Evolutionary conservation across 2,113 vertebrate genomes (phyloP), one percentile per base, ranked within the genome.

Genomic region (Ciconia maguari): DNA sequence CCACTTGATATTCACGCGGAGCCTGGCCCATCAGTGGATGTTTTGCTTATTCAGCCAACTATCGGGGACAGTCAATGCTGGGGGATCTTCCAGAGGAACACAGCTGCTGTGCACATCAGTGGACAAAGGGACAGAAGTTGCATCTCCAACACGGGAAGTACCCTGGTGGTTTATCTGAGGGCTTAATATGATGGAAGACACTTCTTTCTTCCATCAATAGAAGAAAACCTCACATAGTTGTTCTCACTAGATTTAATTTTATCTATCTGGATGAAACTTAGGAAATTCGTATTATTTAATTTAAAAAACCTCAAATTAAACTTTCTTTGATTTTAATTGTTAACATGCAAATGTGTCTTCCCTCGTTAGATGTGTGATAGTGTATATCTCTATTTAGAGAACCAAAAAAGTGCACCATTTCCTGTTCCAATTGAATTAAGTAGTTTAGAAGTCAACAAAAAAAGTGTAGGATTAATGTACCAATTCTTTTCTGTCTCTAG

Each of bases 1-100:
- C 99, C 98, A 11, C 97, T 99, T 90, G 98, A 98, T 57, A 98
- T 99, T 18, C 98, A 99, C 80, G 98, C 99, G 74, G 98, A 99
- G 87, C 94, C 93, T 8, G 98, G 98, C 5, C 97, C 98, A 14
- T 98, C 97, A 29, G 97, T 97, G 0, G 98, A 98, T 22, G 97
- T 98, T 29, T 97, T 98, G 49, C 94, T 98, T 30, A 96, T 99
- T 38, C 38, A 38, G 38, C 38, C 93, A 99, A 97, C 93, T 98
- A 42, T 98, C 98, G 0, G 98, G 99, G 75, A 99, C 98, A 60
- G 99, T 99, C 36, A 98, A 98, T 83, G 98, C 98, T 6, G 85
- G 98, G 1, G 98, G 98, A 36, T 98, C 98, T 49, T 99, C 99
- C 90, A 99, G 99, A 11, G 98, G 98, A 41, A 98, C 98, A 79